Base-by-base conservation (phyloP, 2,888 invertebrate genomes). In the Hylaea fasciaria region DNA sequence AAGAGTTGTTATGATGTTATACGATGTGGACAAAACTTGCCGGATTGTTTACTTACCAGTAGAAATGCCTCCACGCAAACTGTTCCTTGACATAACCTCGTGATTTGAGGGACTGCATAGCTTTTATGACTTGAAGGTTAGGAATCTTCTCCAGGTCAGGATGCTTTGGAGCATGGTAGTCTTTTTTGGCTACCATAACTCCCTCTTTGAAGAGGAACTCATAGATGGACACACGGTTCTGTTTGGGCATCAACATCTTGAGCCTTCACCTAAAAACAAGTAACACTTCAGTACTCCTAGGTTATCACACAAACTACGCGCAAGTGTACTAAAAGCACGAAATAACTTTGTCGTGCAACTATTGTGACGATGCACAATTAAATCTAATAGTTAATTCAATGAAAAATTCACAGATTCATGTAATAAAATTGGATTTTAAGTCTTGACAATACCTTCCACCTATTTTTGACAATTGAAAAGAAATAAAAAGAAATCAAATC, bases 221-320 rank as follows among this genome's bases (percentile, higher is more conserved):
- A 92, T 98, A 99, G 87, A 99, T 99, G 77, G 97, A 94, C 75
- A 97, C 96, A 84, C 98, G 96, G 90, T 98, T 98, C 94, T 97
- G 97, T 94, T 99, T 99, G 81, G 99, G 98, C 98, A 99, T 99
- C 98, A 99, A 98, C 99, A 99, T 99, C 91, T 97, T 98, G 91
- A 85, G 73, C 77, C 80, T 77, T 80, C 85, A 83, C 85, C 91
- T 89, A 82, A 85, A 91, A 83, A 86, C 80, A 81, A 80, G 77
- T 70, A 70, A 71, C 71, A 74, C 70, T 72, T 72, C 70, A 72
- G 69, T 53, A 67, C 65, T 72, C 72, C 66, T 71, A 81, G 78
- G 81, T 85, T 82, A 83, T 62, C 48, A 69, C 61, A 46, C 53
- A 32, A 66, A 72, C 67, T 50, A 69, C 57, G 46, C 59, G 66